Evolutionary conservation across 2,113 vertebrate genomes (phyloP).

Genomic region (Proteles cristata): DNA sequence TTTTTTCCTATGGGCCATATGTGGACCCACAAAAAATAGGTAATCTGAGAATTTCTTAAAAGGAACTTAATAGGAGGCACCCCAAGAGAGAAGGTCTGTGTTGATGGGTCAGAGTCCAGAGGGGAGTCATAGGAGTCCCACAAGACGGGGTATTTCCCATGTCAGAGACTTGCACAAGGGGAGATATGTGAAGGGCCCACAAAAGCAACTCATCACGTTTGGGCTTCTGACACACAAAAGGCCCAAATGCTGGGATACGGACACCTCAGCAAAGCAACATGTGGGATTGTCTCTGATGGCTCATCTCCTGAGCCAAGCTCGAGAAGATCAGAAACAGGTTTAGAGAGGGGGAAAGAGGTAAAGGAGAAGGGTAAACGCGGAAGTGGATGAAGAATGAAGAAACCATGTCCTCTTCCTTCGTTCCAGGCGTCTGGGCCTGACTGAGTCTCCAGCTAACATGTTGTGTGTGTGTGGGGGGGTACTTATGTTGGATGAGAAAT

Average conservation of each 20-base stretch:
- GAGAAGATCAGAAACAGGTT: not conserved
- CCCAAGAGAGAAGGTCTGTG: not conserved
- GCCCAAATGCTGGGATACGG: too few species aligned
- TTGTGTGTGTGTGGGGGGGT: not conserved
- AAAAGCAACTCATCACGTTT: not conserved
- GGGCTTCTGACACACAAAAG: not conserved
- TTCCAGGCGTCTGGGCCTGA: not conserved
- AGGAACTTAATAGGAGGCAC: not conserved
- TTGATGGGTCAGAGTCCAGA: not conserved
- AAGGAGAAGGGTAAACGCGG: not conserved
- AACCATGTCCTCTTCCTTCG: not conserved
- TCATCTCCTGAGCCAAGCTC: not conserved
- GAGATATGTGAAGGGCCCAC: not conserved
- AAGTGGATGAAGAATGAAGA: not conserved
- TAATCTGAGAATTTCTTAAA: not conserved
- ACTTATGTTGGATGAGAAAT: not conserved
- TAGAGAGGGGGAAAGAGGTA: not conserved
- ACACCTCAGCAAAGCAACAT: not conserved
- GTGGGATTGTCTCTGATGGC: not conserved
- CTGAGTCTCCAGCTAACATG: too few species aligned
- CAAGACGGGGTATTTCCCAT: not conserved
- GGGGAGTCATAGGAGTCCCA: not conserved
- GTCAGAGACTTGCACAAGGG: accelerated
- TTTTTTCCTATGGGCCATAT: not conserved
- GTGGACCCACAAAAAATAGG: not conserved